A percentile compares a stretch with the other conserved stretches of the same genome.
These are phyloP conservation scores for Ariolimax columbianus DNA, from an alignment of 2,888 invertebrate genomes.

Conservation along the genomic window DNA sequence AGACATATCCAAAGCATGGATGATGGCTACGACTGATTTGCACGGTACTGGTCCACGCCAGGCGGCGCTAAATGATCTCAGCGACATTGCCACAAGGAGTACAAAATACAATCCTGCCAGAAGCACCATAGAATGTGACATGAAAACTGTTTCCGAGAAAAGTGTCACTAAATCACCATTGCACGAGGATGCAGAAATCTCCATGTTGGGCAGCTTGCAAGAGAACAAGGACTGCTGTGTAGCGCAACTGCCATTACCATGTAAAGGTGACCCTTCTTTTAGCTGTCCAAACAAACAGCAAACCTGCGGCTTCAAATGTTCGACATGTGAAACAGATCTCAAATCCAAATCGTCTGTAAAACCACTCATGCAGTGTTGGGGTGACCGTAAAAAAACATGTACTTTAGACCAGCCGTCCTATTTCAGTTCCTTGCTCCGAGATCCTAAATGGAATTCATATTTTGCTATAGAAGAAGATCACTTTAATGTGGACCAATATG, in stretches of 20 bases:
- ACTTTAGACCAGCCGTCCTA: conserved; percentile 19
- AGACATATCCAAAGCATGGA: background rate
- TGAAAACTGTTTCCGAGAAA: background rate
- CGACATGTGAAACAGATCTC: background rate
- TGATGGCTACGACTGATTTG: background rate
- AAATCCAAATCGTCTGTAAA: background rate
- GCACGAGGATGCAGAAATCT: background rate
- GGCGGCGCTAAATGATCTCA: background rate
- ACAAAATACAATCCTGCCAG: no score
- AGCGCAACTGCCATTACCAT: background rate
- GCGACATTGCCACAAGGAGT: background rate
- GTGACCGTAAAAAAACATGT: background rate
- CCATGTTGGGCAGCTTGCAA: background rate
- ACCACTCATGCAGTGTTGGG: background rate
- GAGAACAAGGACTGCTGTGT: background rate
- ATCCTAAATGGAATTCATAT: conserved; percentile 23
- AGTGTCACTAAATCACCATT: background rate
- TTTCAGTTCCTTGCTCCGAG: conserved; percentile 11
- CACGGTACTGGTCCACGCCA: background rate
- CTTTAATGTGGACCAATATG: background rate
- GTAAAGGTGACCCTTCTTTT: background rate
- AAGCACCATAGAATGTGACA: background rate
- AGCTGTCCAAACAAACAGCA: background rate
- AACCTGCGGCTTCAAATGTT: background rate
- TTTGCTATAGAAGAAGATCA: background rate